Percentiles rank a stretch among this genome's conserved stretches.
Evolutionary conservation across 2,797 vertebrate species (phyloP).

Genomic region (Ctenopoma multispine): DNA sequence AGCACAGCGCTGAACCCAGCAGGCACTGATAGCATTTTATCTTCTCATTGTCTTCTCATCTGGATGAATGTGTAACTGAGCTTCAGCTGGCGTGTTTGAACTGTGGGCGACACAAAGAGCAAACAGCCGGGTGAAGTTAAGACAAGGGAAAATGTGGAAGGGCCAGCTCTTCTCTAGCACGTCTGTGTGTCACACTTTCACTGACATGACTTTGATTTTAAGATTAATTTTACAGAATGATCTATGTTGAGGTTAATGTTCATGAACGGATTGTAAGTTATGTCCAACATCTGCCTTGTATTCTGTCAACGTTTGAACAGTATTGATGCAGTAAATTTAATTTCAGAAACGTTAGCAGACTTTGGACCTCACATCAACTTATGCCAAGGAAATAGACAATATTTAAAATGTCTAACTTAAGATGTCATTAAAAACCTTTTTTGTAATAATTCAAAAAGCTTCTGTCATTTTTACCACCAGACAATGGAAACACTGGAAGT

Average conservation of each 20-base stretch:
- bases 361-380: conserved; percentile 52
- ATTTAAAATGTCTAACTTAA: conserved; percentile 77
- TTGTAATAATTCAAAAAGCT: conserved; percentile 60
- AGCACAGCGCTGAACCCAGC: conserved; percentile 20
- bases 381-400: conserved; percentile 73
- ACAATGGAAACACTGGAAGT: conserved; percentile 6
- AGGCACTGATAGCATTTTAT: background rate
- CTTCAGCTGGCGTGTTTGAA: conserved; percentile 5
- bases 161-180: conserved; percentile 2
- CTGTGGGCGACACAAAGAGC: background rate
- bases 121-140: background rate
- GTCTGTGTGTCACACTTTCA: background rate
- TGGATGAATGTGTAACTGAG: conserved; percentile 34
- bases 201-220: conserved; percentile 21
- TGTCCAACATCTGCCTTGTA: conserved; percentile 26
- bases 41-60: background rate
- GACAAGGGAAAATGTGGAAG: background rate
- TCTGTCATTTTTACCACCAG: conserved; percentile 1
- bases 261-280: conserved; percentile 15
- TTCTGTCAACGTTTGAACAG: conserved; percentile 11
- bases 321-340: conserved; percentile 7
- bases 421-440: conserved; percentile 78
- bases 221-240: conserved; percentile 17
- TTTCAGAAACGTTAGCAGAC: conserved; percentile 44
- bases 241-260: conserved; percentile 6